Evolutionary conservation across 2,113 vertebrate species (phyloP).

Genomic region (Oxygymnocypris stewartii): DNA sequence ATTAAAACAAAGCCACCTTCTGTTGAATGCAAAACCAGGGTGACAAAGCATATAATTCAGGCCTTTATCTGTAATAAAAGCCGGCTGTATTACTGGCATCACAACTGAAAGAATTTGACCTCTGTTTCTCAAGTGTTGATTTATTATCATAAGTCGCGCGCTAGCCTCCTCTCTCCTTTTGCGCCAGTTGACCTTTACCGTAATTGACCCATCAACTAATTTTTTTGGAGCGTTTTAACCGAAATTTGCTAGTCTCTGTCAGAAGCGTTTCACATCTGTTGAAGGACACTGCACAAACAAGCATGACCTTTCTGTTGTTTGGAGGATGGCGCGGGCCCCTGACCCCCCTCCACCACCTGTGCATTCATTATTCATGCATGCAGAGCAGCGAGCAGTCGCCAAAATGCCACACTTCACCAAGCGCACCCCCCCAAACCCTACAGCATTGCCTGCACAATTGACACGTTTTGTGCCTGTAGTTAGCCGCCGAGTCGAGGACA

Average conservation of each 20-base stretch:
- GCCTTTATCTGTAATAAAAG: conserved; percentile 61
- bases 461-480: conserved; percentile 36
- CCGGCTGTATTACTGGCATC: conserved; percentile 60
- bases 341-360: conserved; percentile 76
- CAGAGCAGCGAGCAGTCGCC: conserved; percentile 73
- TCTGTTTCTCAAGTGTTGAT: conserved; percentile 63
- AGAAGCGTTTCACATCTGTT: conserved; percentile 80
- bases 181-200: conserved; percentile 74
- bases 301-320: conserved; percentile 77
- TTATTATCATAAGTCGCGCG: conserved; percentile 65
- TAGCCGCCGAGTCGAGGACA: conserved; percentile 36
- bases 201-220: conserved; percentile 83
- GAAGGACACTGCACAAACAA: conserved; percentile 79
- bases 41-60: conserved; percentile 50
- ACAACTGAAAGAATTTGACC: conserved; percentile 67
- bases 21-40: conserved; percentile 51
- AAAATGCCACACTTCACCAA: conserved; percentile 80
- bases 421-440: conserved; percentile 51
- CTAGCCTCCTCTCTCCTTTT: conserved; percentile 51
- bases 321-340: conserved; percentile 61
- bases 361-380: conserved; percentile 80
- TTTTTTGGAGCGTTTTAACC: conserved; percentile 70
- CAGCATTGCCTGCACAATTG: conserved; percentile 43
- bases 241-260: conserved; percentile 79
- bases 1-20: conserved; percentile 53